Base-by-base conservation (phyloP, 2,797 vertebrate species). In the Psittacula derbiana region DNA sequence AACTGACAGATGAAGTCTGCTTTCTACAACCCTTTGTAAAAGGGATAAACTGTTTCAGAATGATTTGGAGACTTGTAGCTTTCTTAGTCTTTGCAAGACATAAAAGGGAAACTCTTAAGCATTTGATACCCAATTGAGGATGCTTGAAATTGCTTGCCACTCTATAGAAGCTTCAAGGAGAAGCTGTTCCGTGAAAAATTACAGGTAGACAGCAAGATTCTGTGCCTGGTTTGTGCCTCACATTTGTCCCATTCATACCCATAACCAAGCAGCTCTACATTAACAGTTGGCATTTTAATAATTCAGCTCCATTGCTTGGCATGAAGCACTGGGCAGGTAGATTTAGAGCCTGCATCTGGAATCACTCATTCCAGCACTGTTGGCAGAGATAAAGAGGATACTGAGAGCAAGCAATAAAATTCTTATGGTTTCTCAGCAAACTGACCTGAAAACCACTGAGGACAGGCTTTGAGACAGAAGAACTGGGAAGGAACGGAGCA, bases 301-400 rank as follows among this genome's bases (percentile, higher is more conserved):
- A 40, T 17, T 60, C 36, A 28, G 60, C 49, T 61, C 65, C 9
- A 3, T 17, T 18, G 33, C 53, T 72, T n/a, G 31, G 62, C 67
- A 15, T 16, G 3, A 36, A 83, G 62, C 31, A 10, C 8, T 18
- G 10, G 44, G 11, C 72, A 79, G 40, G n/a, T 65, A 55, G 28
- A 36, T n/a, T 64, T 46, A 75, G 62, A 52, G 43, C 6, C 47
- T 25, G 25, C 27, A 47, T 40, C 6, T 52, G 53, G 20, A 75
- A 57, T 17, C 11, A 1, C n/a, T 70, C n/a, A 5, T 20, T 53
- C 57, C 28, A 49, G 1, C 0, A 1, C 2, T 50, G 30, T 47
- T 86, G 84, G 62, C 71, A 88, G 76, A 81, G 53, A 27, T 46
- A n/a, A 80, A 52, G n/a, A 41, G 33, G 27, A 70, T 91, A 71